A percentile compares a stretch with the other conserved stretches of the same genome.
These are phyloP conservation scores for Elysia crispata DNA, from an alignment of 2,888 invertebrate species.

Conservation along the genomic window DNA sequence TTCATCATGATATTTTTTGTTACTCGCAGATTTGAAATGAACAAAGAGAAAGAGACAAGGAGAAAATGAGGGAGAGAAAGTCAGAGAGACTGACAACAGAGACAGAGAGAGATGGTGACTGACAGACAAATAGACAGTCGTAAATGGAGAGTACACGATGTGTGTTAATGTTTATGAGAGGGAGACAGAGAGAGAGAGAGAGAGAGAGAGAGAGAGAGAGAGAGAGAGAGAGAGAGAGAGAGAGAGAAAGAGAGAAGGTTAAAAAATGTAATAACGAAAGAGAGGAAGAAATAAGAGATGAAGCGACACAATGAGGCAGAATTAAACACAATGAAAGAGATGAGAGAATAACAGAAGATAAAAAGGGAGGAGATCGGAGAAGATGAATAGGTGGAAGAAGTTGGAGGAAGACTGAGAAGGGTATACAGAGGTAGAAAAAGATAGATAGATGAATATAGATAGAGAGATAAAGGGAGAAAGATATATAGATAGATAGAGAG, in stretches of 20 bases:
- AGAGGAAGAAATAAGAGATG: neutral
- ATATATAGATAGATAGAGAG: neutral
- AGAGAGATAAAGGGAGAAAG: too few species aligned
- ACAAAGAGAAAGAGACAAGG: neutral
- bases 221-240: slow-evolving; percentile 18
- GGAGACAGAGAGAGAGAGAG: slow-evolving; percentile 34
- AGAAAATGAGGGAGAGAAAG: neutral
- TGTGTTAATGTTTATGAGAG: neutral
- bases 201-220: slow-evolving; percentile 34
- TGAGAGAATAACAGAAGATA: neutral
- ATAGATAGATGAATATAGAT: neutral
- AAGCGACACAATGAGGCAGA: too few species aligned
- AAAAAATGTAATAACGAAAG: neutral
- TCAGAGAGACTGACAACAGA: neutral
- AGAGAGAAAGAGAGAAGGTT: neutral
- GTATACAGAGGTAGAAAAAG: too few species aligned
- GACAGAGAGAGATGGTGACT: neutral
- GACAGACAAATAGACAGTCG: neutral
- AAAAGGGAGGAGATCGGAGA: slow-evolving; percentile 3
- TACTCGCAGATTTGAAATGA: too few species aligned
- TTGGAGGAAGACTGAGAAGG: neutral
- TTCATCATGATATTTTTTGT: too few species aligned
- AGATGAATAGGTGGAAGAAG: neutral
- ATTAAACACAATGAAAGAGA: too few species aligned
- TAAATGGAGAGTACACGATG: neutral